These are phyloP conservation scores for Rhaphigaster nebulosa DNA, from an alignment of 2,888 invertebrate genomes.

Conservation along the genomic window DNA sequence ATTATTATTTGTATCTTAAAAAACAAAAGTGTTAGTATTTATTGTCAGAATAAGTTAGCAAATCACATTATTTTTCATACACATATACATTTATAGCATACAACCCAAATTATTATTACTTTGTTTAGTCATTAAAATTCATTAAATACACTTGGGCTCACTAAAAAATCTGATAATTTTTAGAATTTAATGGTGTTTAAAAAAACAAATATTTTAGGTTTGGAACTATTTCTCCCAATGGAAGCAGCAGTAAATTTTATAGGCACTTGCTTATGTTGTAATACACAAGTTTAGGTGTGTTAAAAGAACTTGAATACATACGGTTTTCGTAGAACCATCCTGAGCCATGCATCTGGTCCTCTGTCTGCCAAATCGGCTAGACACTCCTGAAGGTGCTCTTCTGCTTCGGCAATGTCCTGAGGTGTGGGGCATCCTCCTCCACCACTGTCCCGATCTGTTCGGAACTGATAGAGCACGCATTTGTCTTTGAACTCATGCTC, in stretches of 20 bases:
- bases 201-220: neutral
- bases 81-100: too few relatives aligned
- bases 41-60: too few relatives aligned
- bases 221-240: neutral
- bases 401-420: conserved; percentile 76
- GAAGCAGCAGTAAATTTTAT: neutral
- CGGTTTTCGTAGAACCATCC: conserved; percentile 86
- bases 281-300: neutral
- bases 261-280: neutral
- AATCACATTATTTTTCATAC: neutral
- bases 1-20: neutral
- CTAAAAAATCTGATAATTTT: neutral
- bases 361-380: conserved; percentile 78
- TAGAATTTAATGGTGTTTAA: neutral
- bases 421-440: conserved; percentile 72
- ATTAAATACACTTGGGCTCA: neutral
- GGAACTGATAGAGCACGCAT: conserved; percentile 85
- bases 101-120: neutral
- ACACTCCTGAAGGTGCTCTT: conserved; percentile 78
- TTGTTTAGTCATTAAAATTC: neutral
- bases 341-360: conserved; percentile 83
- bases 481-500: conserved; percentile 88
- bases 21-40: neutral
- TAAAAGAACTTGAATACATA: too few relatives aligned
- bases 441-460: conserved; percentile 77